Evolutionary conservation across 2,888 invertebrate genomes (phyloP).

Genomic region (Dugesia japonica): DNA sequence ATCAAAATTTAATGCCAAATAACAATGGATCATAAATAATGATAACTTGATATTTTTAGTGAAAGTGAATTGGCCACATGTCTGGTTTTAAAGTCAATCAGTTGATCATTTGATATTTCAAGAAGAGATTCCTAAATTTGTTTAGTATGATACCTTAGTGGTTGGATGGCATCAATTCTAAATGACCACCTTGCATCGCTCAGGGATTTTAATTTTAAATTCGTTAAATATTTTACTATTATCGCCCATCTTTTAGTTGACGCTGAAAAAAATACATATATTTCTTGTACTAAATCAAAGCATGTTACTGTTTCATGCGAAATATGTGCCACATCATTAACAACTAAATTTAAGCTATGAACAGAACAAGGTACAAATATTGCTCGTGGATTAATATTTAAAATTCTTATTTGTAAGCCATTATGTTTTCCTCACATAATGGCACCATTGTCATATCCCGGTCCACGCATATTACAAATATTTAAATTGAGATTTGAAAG

Average conservation of each 20-base stretch:
- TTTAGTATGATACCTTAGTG: conserved; percentile 16
- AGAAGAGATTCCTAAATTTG: conserved; percentile 1
- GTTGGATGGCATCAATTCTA: conserved; percentile 5
- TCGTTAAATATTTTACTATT: conserved; percentile 14
- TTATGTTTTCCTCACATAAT: too few species aligned
- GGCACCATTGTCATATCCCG: too few species aligned
- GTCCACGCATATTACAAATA: too few species aligned
- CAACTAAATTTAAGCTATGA: conserved; percentile 14
- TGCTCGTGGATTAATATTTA: too few species aligned
- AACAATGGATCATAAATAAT: not conserved
- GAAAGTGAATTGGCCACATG: not conserved
- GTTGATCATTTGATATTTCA: conserved; percentile 16
- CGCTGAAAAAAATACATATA: not conserved
- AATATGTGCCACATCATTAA: conserved; percentile 6
- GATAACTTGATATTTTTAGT: not conserved
- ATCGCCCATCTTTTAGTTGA: not conserved
- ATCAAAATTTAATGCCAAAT: not conserved
- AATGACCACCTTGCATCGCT: not conserved
- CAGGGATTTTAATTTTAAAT: not conserved
- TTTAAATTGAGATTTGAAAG: too few species aligned
- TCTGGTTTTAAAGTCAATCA: conserved; percentile 11
- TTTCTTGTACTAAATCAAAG: conserved; percentile 3
- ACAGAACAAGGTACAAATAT: too few species aligned
- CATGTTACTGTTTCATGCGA: not conserved
- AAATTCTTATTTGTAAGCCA: too few species aligned